Base-by-base conservation (phyloP, 1,140 invertebrate species). In the Aphelenchoides besseyi region DNA sequence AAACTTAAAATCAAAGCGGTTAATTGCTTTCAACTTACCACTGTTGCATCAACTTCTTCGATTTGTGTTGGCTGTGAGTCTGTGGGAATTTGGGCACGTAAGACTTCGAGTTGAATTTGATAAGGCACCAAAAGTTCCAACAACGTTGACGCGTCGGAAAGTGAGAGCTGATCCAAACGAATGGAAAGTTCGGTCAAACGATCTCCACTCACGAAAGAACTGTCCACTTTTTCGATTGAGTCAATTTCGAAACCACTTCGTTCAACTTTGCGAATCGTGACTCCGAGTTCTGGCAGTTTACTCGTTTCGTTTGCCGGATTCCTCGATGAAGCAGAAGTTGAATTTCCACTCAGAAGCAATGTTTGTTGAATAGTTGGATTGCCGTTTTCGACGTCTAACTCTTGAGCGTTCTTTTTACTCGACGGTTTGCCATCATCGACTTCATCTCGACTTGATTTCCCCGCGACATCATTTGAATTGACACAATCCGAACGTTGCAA, bases 121-220 rank as follows among this genome's bases (percentile, higher is more conserved):
- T 36, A 66, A 53, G 63, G 63, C n/a, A 37, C 63, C 18, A 66
- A 32, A 16, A 66, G 32, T 53, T 66, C 63, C n/a, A 66, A 32
- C 30, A 66, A 37, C n/a, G 16, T 36, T 23, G 63, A 26, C 26
- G 63, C 63, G 2, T 66, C 36, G 12, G 30, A 26, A 18, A 66
- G 1, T 2, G 63, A 12, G 12, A 66, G 16, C 3, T 66, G 63
- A 36, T 66, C 36, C 26, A 66, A 32, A 41, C 36, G 9, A n/a
- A 66, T 16, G 1, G 63, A 12, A 0, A 66, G 63, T n/a, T 66
- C 2, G 36, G 36, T 36, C 1, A 66, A 12, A 28, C 9, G 30
- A 53, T 66, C 63, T 9, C 63, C 32, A n/a, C 16, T 12, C 16
- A 66, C 30, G 36, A 66, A 66, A 12, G 12, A 29, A 33, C 32